Conservation (phyloP, 2,113 vertebrate species). For the Chascanopsetta lugubris region DNA sequence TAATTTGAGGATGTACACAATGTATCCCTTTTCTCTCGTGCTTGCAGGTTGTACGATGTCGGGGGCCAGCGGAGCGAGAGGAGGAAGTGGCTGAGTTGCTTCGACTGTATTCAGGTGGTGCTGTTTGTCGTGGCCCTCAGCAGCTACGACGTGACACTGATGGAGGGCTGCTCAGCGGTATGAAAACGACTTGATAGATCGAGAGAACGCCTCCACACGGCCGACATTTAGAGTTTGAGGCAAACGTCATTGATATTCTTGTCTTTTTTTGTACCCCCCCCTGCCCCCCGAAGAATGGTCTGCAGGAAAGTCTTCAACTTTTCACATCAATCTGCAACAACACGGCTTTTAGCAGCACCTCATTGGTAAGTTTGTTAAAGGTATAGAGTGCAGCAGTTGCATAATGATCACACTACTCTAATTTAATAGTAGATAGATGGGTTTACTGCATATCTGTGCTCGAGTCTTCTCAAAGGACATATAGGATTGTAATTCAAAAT, state of each 20-base stretch:
- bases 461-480: too few species aligned
- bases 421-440: too few species aligned
- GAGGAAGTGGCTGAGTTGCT: constrained; percentile 81
- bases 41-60: constrained; percentile 78
- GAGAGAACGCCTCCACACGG: not conserved
- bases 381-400: too few species aligned
- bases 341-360: constrained; percentile 59
- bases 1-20: too few species aligned
- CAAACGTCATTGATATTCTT: not conserved
- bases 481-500: too few species aligned
- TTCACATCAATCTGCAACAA: constrained; percentile 74
- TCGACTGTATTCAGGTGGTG: constrained; percentile 75
- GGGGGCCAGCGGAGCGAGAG: constrained; percentile 73
- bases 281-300: constrained; percentile 58
- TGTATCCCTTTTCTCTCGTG: not conserved
- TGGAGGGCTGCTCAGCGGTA: constrained; percentile 63
- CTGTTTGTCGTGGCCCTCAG: constrained; percentile 78
- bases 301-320: constrained; percentile 78
- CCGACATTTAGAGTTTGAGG: not conserved
- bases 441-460: too few species aligned
- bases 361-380: constrained; percentile 66
- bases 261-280: not conserved
- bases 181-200: not conserved
- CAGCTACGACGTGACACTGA: constrained; percentile 71
- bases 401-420: too few species aligned